Evolutionary conservation across 1,140 invertebrate species (phyloP), one percentile per base, ranked within the genome.

Genomic region (Cydia fagiglandana): DNA sequence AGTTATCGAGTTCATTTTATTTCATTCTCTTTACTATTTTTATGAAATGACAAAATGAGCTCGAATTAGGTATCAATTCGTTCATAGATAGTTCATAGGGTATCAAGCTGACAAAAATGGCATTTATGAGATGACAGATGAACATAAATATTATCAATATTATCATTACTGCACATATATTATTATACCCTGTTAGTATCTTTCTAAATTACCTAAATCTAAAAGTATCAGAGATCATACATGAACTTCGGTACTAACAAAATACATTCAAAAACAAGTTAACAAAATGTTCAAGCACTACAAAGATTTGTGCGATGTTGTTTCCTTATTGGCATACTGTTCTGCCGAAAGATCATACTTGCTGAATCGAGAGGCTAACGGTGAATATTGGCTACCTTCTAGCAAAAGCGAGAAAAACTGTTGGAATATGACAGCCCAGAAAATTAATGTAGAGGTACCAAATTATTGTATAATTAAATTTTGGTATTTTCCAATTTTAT

Each of bases 301-400:
- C 64, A 87, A 81, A 74, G 87, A 87, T 64, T 76, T 90, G 24
- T 75, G 79, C 7, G 88, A 90, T 78, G 88, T 88, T 9, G 85
- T 90, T 17, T 88, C 88, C 0, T 68, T 90, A 5, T 53, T 90
- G 47, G 80, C 85, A 10, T 87, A 84, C 66, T 90, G 87, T 73
- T 82, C 87, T 1, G 77, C 78, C 2, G 88, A 90, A 17, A 81
- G 77, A 41, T 77, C 84, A 2, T 88, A 80, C 76, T 75, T 90
- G 13, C 53, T 88, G 38, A 83, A 79, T 0, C 88, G 85, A 66
- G 88, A 88, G 28, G 45, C 77, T 2, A 86, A 76, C 34, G 84
- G 86, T 1, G 88, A 90, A 74, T 84, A 79, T 66, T 90, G 88
- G 88, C 79, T 90, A 70, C 88, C 87, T 4, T 88, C 83, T 12